Evolutionary conservation across 1,140 invertebrate genomes (phyloP), one percentile per base, ranked within the genome.

Genomic region (Aphelenchoides fujianensis): DNA sequence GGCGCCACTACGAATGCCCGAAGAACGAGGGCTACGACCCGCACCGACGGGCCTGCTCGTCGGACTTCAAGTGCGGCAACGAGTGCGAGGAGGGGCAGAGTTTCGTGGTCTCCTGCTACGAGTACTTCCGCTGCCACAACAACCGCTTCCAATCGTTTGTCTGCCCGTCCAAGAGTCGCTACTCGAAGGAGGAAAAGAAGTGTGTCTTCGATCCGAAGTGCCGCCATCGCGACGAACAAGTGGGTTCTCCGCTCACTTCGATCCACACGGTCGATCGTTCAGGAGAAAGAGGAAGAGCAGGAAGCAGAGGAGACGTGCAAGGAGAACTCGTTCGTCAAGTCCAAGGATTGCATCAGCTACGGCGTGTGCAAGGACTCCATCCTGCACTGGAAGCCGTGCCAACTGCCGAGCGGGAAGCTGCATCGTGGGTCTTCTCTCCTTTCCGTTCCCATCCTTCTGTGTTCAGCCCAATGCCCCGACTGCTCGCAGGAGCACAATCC

Each of bases 341-440:
- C 55, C 27, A 59, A 59, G 34, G 55, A 59, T 19, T 59, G 55
- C 23, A 59, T 59, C 55, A 59, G 55, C 19, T 59, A 59, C 55
- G 55, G 55, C 5, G 55, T 59, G 12, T 59, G 55, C 55, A 59
- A 59, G 19, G 5, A 59, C 7, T 19, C 5, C 5, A 7, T 59
- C 5, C 23, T 59, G 7, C 55, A 59, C 19, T 59, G 55, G 55
- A 59, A 59, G 19, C 55, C 55, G 7, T 59, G 55, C 23, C 55
- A 59, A 7, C 23, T 59, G 5, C 55, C 19, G 34, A 59, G 19
- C 23, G 55, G 55, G 5, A 5, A 59, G 34, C 7, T 7, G 28
- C 55, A 59, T 19, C 5, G 55, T 59, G 34, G 34, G 23, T 59
- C n/a, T n/a, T n/a, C n/a, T 59, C 5, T 30, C 23, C 41, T 16